Evolutionary conservation across 2,888 invertebrate genomes (phyloP), one percentile per base, ranked within the genome.

Genomic region (Papilio elwesi): DNA sequence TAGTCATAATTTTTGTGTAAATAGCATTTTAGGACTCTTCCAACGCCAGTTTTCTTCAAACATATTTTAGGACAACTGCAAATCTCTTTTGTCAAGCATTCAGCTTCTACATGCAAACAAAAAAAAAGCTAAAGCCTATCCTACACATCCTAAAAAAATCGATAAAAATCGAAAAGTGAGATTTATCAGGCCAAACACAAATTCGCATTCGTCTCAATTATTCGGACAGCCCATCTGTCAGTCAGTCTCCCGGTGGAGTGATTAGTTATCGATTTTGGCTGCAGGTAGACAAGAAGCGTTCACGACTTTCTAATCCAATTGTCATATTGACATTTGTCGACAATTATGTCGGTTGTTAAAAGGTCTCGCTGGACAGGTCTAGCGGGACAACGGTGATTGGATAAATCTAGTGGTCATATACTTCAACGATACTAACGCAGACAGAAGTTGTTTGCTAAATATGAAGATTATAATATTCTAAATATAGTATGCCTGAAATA

Each of bases 191-290:
- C 81, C 79, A 88, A 88, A 87, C 88, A 87, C 83, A 80, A 82
- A 83, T 78, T 84, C 88, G 77, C 90, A 92, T 93, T 88, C 89
- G 83, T 93, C 92, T 92, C 92, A 93, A 93, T 93, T 93, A 93
- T 83, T 77, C 74, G 82, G 93, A 92, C 92, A 85, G 92, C 85
- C 90, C 85, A 92, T 93, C 92, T 91, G 93, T 92, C 93, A 91
- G 91, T 93, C 93, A 89, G 83, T 73, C 79, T 89, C 93, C 90
- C 91, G 80, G 76, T 79, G 90, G 93, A 87, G 90, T 90, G 89
- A 92, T 92, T 89, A 88, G 89, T 87, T 88, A 88, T 86, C 82
- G 83, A 88, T 88, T 80, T 79, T 74, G 76, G 74, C 75, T 73
- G 65, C 52, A 67, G 67, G 68, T 76, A 78, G 79, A 76, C 75